phyloP scores from a whole-genome alignment of 2,888 invertebrate genomes.

The Orthosia incerta region DNA sequence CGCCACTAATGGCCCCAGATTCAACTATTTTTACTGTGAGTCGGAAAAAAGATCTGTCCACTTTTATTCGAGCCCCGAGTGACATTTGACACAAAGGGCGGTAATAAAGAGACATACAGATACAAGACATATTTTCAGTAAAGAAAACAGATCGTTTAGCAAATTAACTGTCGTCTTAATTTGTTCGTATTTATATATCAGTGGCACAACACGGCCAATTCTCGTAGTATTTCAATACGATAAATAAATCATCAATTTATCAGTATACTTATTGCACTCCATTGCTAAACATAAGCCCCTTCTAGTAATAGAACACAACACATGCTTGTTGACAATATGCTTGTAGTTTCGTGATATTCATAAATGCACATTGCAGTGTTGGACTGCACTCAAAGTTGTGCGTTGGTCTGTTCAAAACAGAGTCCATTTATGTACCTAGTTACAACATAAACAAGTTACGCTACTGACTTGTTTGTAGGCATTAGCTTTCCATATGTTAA shows the following conservation, averaged over 20 bases:
- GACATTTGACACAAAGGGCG: too few species aligned
- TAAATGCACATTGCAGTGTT: slow-evolving; percentile 17
- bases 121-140: neutral
- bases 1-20: too few species aligned
- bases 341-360: slow-evolving; percentile 27
- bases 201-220: neutral
- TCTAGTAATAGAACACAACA: neutral
- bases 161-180: neutral
- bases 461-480: slow-evolving; percentile 6
- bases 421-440: neutral
- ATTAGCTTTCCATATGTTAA: slow-evolving; percentile 33
- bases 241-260: neutral
- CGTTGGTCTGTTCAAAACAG: slow-evolving; percentile 27
- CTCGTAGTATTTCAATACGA: neutral
- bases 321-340: slow-evolving; percentile 21
- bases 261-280: neutral
- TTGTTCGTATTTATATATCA: neutral
- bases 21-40: too few species aligned
- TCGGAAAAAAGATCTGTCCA: too few species aligned
- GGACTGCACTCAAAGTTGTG: slow-evolving; percentile 29
- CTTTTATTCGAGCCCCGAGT: too few species aligned
- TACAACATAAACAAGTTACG: slow-evolving; percentile 25
- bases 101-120: too few species aligned
- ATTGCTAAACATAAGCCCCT: neutral
- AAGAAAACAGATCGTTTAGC: neutral